These are phyloP conservation scores for Mionectes macconnelli DNA, from an alignment of 2,113 vertebrate genomes.

Conservation along the genomic window DNA sequence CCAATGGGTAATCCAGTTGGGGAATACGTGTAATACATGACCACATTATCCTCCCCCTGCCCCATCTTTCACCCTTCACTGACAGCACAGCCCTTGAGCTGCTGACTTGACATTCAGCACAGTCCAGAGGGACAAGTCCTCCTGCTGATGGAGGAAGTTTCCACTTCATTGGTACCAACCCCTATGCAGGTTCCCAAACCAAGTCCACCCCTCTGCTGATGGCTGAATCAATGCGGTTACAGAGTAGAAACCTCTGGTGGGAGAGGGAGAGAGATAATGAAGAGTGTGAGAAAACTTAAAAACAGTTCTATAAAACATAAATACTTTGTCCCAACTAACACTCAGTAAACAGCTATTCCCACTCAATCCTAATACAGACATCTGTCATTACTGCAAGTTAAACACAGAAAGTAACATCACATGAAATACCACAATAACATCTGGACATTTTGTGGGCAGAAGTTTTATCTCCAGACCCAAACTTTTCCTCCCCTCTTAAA, in stretches of 20 bases:
- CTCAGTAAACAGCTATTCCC: not conserved
- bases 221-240: not conserved
- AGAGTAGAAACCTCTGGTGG: not conserved
- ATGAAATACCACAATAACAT: not conserved
- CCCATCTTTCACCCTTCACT: not conserved
- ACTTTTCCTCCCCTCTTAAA: not conserved
- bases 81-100: not conserved
- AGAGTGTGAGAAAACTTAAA: not conserved
- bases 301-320: not conserved
- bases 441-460: not conserved
- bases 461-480: not conserved
- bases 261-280: not conserved
- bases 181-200: not conserved
- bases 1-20: not conserved
- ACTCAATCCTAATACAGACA: not conserved
- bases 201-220: not conserved
- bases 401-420: not conserved
- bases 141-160: not conserved
- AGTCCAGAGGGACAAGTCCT: not conserved
- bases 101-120: not conserved
- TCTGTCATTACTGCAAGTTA: not conserved
- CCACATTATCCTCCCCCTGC: not conserved
- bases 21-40: not conserved
- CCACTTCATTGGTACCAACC: not conserved
- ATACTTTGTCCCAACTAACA: not conserved